Conservation (phyloP, 2,797 vertebrate species). For the Typhlichthys eigenmanni region DNA sequence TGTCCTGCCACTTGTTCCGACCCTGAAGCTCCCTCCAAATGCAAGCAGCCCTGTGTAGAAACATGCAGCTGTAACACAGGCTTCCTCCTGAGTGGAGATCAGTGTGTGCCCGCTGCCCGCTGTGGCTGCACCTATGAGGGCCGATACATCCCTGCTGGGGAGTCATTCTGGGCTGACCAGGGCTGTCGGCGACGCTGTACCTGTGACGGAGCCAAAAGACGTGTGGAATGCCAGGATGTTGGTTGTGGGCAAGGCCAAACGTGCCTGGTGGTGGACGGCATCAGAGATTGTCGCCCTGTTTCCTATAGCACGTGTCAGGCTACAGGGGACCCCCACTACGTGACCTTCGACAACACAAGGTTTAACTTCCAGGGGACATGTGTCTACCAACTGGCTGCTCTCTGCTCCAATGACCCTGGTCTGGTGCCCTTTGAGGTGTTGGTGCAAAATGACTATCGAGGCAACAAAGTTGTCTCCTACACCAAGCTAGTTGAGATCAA, state of each 20-base stretch:
- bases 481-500: slow-evolving; percentile 71
- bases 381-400: slow-evolving; percentile 66
- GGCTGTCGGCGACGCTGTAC: slow-evolving; percentile 57
- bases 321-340: slow-evolving; percentile 70
- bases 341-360: slow-evolving; percentile 65
- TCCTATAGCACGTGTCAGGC: slow-evolving; percentile 66
- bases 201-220: slow-evolving; percentile 48
- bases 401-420: slow-evolving; percentile 55
- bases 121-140: slow-evolving; percentile 74
- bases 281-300: slow-evolving; percentile 60
- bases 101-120: slow-evolving; percentile 47
- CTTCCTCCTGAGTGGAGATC: slow-evolving; percentile 63
- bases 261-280: slow-evolving; percentile 60
- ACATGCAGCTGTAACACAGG: slow-evolving; percentile 71
- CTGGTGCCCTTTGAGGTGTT: slow-evolving; percentile 69
- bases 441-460: slow-evolving; percentile 73
- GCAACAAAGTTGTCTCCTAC: slow-evolving; percentile 61
- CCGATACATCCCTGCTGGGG: slow-evolving; percentile 49
- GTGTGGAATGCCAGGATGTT: slow-evolving; percentile 50
- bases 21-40: slow-evolving; percentile 56
- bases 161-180: slow-evolving; percentile 68
- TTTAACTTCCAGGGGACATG: slow-evolving; percentile 74
- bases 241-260: slow-evolving; percentile 46
- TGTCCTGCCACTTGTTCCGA: slow-evolving; percentile 75
- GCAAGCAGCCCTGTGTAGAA: slow-evolving; percentile 66